phyloP scores from a whole-genome alignment of 2,797 vertebrate genomes.

The Buceros bicornis region DNA sequence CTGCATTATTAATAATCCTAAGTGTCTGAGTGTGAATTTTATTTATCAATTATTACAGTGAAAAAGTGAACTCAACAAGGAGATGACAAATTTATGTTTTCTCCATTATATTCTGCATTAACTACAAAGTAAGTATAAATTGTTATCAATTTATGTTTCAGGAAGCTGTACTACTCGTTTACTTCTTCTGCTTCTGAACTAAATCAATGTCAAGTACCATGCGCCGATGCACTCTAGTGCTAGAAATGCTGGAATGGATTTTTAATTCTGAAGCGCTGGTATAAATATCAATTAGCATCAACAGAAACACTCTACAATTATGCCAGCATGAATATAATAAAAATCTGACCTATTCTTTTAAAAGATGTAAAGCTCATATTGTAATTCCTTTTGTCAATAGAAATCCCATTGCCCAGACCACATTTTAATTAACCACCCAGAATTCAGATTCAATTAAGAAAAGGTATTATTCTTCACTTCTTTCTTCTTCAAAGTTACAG shows the following conservation, averaged over 20 bases:
- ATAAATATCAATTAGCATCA: slow-evolving; percentile 29
- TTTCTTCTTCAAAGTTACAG: not conserved
- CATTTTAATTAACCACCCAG: slow-evolving; percentile 4
- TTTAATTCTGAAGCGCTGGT: not conserved
- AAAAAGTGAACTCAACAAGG: not conserved
- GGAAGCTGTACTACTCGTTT: not conserved
- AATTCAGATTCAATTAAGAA: slow-evolving; percentile 37
- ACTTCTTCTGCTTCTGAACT: not conserved
- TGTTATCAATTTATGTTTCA: not conserved
- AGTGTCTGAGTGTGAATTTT: not conserved
- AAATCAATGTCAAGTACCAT: not conserved
- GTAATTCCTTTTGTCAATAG: slow-evolving; percentile 36
- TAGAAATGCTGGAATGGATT: not conserved
- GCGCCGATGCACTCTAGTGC: not conserved
- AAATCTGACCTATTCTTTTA: slow-evolving; percentile 29
- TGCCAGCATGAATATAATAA: not conserved
- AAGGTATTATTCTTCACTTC: not conserved
- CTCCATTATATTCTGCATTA: not conserved
- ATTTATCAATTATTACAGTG: not conserved
- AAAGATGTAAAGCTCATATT: not conserved
- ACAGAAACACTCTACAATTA: not conserved
- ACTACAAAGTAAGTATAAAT: slow-evolving; percentile 13
- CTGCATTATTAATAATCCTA: not conserved
- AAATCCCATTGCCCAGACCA: slow-evolving; percentile 8
- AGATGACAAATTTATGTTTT: not conserved